Evolutionary conservation across 2,888 invertebrate species (phyloP), one percentile per base, ranked within the genome.

Genomic region (Rhorus exstirpatorius): DNA sequence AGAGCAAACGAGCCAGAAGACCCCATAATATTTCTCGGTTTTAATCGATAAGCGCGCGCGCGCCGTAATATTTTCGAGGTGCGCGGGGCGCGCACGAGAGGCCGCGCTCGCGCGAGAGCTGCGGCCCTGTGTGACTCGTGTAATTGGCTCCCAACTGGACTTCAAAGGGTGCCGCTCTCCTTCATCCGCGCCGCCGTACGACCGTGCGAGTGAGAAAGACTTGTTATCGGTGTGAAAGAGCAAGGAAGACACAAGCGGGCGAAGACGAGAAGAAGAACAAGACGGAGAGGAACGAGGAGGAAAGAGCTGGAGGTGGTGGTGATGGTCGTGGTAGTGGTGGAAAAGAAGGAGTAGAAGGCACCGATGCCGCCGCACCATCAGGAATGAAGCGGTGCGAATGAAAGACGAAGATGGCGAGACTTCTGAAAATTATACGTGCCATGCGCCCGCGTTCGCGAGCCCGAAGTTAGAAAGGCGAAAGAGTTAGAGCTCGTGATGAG

Each of bases 91-190:
- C 74, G 49, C 44, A 84, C 81, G 67, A 81, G 85, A 76, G 81
- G 83, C 70, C 58, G 65, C 44, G 58, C 72, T 58, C 74, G 75
- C 70, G 75, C 44, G 67, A 65, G 67, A 81, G 85, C 86, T 91
- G 91, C 91, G 92, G 92, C 91, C 91, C 92, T 93, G 92, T 92
- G 93, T 93, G 93, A 93, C 93, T 93, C 93, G 92, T 92, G 92
- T 93, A 93, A 93, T 93, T 93, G 92, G 92, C 92, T 93, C 92
- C 93, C 93, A 93, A 93, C 92, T 93, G 93, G 93, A 93, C 93
- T 92, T 92, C 92, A 93, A 93, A 93, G 91, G 90, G 87, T 83
- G 90, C 93, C 93, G 93, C 92, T 92, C 90, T 87, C 92, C 92
- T 93, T 93, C 92, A 93, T 92, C 93, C 91, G 88, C 89, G 90